Evolutionary conservation across 2,888 invertebrate species (phyloP).

Genomic region (Leucophenga maculata): DNA sequence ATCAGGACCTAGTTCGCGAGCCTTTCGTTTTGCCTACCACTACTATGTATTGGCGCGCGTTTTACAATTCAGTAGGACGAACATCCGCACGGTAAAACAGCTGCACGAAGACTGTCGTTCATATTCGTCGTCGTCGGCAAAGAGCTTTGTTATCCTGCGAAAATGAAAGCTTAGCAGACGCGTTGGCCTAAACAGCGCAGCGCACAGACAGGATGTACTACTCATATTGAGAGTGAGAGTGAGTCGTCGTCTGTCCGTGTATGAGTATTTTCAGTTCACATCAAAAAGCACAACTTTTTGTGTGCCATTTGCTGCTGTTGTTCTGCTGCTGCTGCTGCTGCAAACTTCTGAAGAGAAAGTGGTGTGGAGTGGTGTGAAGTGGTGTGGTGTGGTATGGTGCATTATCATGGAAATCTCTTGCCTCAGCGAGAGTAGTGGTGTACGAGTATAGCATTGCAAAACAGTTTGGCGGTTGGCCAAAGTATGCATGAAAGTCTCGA

Average conservation of each 20-base stretch:
- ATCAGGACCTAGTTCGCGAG: conserved; percentile 12
- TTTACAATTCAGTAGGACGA: not conserved
- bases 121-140: conserved; percentile 47
- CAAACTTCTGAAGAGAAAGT: too few relatives aligned
- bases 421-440: too few relatives aligned
- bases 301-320: too few relatives aligned
- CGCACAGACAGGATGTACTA: not conserved
- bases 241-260: not conserved
- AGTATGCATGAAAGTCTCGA: too few relatives aligned
- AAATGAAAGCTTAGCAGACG: conserved; percentile 42
- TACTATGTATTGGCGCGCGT: not conserved
- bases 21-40: not conserved
- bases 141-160: conserved; percentile 64
- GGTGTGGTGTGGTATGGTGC: too few relatives aligned
- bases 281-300: conserved; percentile 46
- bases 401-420: too few relatives aligned
- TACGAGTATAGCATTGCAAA: too few relatives aligned
- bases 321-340: too few relatives aligned
- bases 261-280: not conserved
- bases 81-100: conserved; percentile 2
- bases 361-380: too few relatives aligned
- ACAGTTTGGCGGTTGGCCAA: too few relatives aligned
- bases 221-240: conserved; percentile 13
- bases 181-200: conserved; percentile 17
- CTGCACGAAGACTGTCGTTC: conserved; percentile 40